Conservation (phyloP, 2,113 vertebrate species). For the Hippolais icterina region DNA sequence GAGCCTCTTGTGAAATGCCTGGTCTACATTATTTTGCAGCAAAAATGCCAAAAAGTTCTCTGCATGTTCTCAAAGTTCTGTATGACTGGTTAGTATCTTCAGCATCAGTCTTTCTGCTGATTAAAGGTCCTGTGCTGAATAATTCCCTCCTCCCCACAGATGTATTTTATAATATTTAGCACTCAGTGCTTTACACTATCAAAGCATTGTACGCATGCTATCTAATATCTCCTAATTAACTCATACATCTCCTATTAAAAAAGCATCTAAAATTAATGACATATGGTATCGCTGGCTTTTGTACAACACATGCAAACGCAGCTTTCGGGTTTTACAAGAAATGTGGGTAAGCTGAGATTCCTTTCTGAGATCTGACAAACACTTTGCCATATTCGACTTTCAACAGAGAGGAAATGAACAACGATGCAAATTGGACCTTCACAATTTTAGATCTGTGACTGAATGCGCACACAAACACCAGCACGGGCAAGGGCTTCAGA, state of each 20-base stretch:
- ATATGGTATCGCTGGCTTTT: slow-evolving; percentile 16
- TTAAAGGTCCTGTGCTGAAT: slow-evolving; percentile 20
- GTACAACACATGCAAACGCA: slow-evolving; percentile 40
- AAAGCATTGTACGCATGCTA: slow-evolving; percentile 43
- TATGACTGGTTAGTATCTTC: not conserved
- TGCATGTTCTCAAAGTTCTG: not conserved
- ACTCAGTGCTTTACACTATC: slow-evolving; percentile 56
- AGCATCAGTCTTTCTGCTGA: not conserved
- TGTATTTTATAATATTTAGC: slow-evolving; percentile 39
- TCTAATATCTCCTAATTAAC: slow-evolving; percentile 57
- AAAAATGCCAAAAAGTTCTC: not conserved
- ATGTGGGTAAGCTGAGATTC: not conserved
- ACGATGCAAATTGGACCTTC: not conserved
- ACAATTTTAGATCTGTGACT: not conserved
- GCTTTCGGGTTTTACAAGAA: not conserved
- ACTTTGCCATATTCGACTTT: not conserved
- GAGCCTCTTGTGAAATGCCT: slow-evolving; percentile 18
- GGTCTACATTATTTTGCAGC: not conserved
- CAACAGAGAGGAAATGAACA: slow-evolving; percentile 24
- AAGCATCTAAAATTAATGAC: slow-evolving; percentile 50
- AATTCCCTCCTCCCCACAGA: not conserved
- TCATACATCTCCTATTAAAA: slow-evolving; percentile 39
- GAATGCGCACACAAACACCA: not conserved
- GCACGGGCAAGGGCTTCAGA: not conserved
- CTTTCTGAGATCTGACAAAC: slow-evolving; percentile 9